Evolutionary conservation across 2,888 invertebrate species (phyloP), one percentile per base, ranked within the genome.

Genomic region (Dichetophora obliterata): DNA sequence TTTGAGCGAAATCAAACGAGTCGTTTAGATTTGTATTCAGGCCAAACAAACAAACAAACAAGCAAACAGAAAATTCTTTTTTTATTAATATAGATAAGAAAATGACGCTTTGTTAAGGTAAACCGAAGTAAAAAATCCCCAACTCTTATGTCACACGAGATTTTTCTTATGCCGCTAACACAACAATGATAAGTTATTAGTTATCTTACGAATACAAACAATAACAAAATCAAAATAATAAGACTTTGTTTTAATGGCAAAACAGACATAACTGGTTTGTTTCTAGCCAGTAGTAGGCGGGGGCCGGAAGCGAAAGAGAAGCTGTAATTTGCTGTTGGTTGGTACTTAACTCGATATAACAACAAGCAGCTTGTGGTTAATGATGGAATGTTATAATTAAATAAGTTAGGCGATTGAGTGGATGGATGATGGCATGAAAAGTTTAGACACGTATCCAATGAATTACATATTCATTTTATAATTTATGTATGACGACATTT

Each of bases 351-450:
- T 43, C 43, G 43, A 43, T 14, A 43, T 24, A 22, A 50, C 50
- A 68, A 68, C 43, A n/a, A 24, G 1, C 5, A 37, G 43, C 43
- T 43, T 43, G 11, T 14, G 14, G 6, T 69, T n/a, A 52, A 54
- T 54, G 34, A 8, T 31, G 69, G 54, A 69, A 69, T 52, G 69
- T 31, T 54, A 19, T 24, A 69, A 14, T 43, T 43, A 11, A 69
- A 52, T 69, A 31, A 69, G 31, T 54, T 69, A 54, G 69, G 69
- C 34, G 66, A 9, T n/a, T 16, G n/a, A 50, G 22, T 14, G 6
- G 68, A 22, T 14, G 6, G 68, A 22, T 50, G 24, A 52, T 24
- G 48, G 59, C 27, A 31, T 27, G 14, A 19, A 43, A 5, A 6
- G 3, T 31, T 31, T 11, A 43, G 59, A 27, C 22, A 43, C 11